Conservation (phyloP, 2,888 invertebrate species). For the Corbicula japonica region DNA sequence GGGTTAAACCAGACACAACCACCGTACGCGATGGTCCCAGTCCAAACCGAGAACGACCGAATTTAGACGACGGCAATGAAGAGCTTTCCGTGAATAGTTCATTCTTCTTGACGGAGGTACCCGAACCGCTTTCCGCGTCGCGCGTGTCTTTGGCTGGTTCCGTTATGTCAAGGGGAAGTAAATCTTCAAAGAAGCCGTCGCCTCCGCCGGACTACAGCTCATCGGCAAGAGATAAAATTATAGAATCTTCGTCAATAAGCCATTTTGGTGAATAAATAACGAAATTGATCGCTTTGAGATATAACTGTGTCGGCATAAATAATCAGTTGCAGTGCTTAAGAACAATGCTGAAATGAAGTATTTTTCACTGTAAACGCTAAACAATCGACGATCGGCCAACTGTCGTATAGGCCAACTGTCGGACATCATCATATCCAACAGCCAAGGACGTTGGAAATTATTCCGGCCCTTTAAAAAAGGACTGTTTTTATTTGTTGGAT, state of each 20-base stretch:
- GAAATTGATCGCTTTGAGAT: too few species aligned
- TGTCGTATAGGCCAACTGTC: too few species aligned
- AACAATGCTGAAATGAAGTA: too few species aligned
- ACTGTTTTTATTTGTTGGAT: too few species aligned
- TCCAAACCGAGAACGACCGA: not conserved
- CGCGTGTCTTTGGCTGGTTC: conserved; percentile 7
- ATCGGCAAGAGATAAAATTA: conserved; percentile 19
- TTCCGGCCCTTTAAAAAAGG: too few species aligned
- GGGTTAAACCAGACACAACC: conserved; percentile 6
- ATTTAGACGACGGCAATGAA: conserved; percentile 25
- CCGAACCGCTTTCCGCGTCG: conserved; percentile 26
- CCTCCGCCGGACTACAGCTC: conserved; percentile 39
- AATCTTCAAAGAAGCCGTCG: conserved; percentile 33
- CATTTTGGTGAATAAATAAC: not conserved
- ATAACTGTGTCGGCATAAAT: too few species aligned
- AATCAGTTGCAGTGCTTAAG: too few species aligned
- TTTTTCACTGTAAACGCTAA: too few species aligned
- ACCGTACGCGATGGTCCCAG: not conserved
- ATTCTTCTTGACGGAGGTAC: conserved; percentile 53
- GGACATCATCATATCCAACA: too few species aligned
- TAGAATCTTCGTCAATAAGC: conserved; percentile 20
- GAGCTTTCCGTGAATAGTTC: conserved; percentile 16
- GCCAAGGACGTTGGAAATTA: too few species aligned
- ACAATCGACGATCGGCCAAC: too few species aligned
- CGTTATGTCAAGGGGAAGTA: conserved; percentile 18